Evolutionary conservation across 2,113 vertebrate genomes (phyloP).

Genomic region (Miniopterus natalensis): DNA sequence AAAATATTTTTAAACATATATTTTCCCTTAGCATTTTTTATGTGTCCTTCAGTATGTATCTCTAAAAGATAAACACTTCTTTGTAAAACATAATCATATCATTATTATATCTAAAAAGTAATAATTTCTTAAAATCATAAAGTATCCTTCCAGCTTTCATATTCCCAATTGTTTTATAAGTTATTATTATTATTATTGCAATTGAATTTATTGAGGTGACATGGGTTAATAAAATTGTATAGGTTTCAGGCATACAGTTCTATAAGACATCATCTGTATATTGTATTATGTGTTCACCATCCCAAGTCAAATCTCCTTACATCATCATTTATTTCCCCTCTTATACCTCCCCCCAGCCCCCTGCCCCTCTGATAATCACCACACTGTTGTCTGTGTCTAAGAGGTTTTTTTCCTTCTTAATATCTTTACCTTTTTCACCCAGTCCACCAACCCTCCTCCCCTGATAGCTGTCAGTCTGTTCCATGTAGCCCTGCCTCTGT

Average conservation of each 20-base stretch:
- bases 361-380: not conserved
- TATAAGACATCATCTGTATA: not conserved
- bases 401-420: not conserved
- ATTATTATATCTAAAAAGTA: not conserved
- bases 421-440: not conserved
- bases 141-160: not conserved
- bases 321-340: not conserved
- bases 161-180: not conserved
- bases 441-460: not conserved
- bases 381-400: not conserved
- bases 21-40: conserved; percentile 21
- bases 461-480: not conserved
- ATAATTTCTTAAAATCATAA: conserved; percentile 28
- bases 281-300: not conserved
- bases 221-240: not conserved
- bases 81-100: conserved; percentile 33
- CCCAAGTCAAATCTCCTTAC: not conserved
- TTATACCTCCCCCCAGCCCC: not conserved
- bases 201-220: not conserved
- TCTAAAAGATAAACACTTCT: conserved; percentile 48
- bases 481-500: not conserved
- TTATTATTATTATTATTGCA: not conserved
- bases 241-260: not conserved
- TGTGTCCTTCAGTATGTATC: not conserved
- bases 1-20: conserved; percentile 51